Percentiles rank a stretch among this genome's conserved stretches.
phyloP scores from a whole-genome alignment of 2,797 vertebrate genomes.

The Sebastiscus tertius region DNA sequence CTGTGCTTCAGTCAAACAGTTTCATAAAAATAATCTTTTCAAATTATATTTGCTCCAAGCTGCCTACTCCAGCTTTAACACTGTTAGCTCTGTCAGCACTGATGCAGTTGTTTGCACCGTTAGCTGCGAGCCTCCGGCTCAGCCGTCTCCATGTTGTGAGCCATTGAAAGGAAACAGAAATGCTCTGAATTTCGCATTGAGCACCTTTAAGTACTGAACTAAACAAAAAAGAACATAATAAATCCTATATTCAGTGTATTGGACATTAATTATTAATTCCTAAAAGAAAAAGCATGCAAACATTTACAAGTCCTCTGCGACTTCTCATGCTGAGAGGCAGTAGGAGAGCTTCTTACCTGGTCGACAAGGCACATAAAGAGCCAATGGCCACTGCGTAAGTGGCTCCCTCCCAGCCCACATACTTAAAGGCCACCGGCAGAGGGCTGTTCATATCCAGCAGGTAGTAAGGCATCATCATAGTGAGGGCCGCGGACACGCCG shows the following conservation, averaged over 20 bases:
- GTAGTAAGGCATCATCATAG: constrained; percentile 98
- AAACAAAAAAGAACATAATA: background rate
- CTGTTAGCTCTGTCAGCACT: too few species aligned
- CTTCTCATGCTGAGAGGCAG: constrained; percentile 32
- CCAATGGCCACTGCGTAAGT: constrained; percentile 94
- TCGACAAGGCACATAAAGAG: constrained; percentile 94
- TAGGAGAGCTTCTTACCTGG: constrained; percentile 86
- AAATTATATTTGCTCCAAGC: too few species aligned
- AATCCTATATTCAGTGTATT: background rate
- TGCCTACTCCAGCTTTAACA: too few species aligned
- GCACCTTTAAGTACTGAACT: background rate
- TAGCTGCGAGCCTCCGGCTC: too few species aligned
- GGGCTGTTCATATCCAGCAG: constrained; percentile 92
- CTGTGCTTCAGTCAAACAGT: too few species aligned
- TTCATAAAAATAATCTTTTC: too few species aligned
- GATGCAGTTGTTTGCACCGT: too few species aligned
- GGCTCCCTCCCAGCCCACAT: constrained; percentile 93
- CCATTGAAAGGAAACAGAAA: too few species aligned
- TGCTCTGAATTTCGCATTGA: too few species aligned
- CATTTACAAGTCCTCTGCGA: constrained; percentile 2
- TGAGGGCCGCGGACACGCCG: constrained; percentile 93
- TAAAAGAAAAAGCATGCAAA: constrained; percentile 19
- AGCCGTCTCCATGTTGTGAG: too few species aligned
- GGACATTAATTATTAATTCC: background rate
- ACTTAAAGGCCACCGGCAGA: constrained; percentile 92